These are phyloP conservation scores for Ceriagrion tenellum DNA, from an alignment of 2,888 invertebrate genomes.

Conservation along the genomic window DNA sequence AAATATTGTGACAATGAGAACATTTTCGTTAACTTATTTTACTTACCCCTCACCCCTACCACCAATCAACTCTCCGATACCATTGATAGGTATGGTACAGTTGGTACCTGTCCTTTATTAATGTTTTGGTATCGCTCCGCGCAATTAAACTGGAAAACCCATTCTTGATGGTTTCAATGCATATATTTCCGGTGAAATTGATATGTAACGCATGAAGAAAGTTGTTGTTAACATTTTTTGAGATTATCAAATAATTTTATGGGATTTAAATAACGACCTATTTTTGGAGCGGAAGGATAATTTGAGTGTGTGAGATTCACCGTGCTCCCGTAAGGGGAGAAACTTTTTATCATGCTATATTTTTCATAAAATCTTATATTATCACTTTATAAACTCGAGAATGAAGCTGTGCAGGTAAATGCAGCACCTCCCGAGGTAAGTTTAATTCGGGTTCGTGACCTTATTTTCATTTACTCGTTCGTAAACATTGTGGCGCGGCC, in stretches of 20 bases:
- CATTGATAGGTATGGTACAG: not conserved
- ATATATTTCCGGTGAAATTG: not conserved
- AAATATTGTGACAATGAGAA: not conserved
- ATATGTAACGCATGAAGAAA: no score
- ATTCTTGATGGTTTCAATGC: not conserved
- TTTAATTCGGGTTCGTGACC: not conserved
- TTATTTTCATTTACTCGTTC: slow-evolving; percentile 20
- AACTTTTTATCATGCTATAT: slow-evolving; percentile 63
- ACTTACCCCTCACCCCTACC: no score
- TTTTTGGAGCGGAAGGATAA: slow-evolving; percentile 48
- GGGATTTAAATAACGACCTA: not conserved
- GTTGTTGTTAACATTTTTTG: not conserved
- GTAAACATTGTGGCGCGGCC: slow-evolving; percentile 66
- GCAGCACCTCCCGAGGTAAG: slow-evolving; percentile 56
- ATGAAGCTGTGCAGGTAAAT: slow-evolving; percentile 61
- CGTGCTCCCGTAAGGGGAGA: slow-evolving; percentile 64
- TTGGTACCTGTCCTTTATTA: slow-evolving; percentile 22
- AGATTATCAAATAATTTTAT: not conserved
- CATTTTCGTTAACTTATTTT: not conserved
- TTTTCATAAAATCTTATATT: slow-evolving; percentile 57
- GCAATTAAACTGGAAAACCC: not conserved
- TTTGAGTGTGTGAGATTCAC: slow-evolving; percentile 54
- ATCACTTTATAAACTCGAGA: slow-evolving; percentile 55
- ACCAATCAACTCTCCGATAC: not conserved
- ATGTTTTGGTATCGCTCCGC: slow-evolving; percentile 16